Percentiles rank a stretch among this genome's conserved stretches.
Conservation (phyloP, 2,113 vertebrate genomes). For the Phainopepla nitens region DNA sequence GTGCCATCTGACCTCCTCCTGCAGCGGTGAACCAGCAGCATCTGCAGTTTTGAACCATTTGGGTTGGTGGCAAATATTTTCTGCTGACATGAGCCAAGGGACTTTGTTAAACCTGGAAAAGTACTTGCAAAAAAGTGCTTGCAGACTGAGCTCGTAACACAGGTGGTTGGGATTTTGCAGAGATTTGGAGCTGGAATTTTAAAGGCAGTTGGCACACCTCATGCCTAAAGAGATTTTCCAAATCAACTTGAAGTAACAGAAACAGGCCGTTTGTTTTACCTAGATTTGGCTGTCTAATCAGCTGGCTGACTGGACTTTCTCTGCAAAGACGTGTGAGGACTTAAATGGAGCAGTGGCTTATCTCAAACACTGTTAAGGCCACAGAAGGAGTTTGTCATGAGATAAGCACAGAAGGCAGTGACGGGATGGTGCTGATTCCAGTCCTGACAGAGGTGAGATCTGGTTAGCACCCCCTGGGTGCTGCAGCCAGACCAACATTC, state of each 20-base stretch:
- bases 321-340: not conserved
- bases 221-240: not conserved
- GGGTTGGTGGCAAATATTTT: not conserved
- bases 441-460: not conserved
- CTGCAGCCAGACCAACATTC: not conserved
- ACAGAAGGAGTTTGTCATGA: not conserved
- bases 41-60: not conserved
- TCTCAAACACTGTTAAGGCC: not conserved
- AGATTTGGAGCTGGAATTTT: not conserved
- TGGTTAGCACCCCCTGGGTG: too few species aligned
- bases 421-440: not conserved
- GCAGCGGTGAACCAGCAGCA: not conserved
- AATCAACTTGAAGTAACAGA: not conserved
- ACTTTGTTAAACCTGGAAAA: not conserved
- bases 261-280: not conserved
- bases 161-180: conserved; percentile 23
- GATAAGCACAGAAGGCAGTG: not conserved
- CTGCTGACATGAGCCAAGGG: not conserved
- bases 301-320: not conserved
- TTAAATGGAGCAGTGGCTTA: not conserved
- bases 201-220: not conserved
- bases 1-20: not conserved
- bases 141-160: not conserved
- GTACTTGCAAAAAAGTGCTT: not conserved
- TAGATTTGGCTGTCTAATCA: not conserved